A percentile compares a stretch with the other conserved stretches of the same genome.
Conservation (phyloP, 2,113 vertebrate species). For the Saguinus imperator region DNA sequence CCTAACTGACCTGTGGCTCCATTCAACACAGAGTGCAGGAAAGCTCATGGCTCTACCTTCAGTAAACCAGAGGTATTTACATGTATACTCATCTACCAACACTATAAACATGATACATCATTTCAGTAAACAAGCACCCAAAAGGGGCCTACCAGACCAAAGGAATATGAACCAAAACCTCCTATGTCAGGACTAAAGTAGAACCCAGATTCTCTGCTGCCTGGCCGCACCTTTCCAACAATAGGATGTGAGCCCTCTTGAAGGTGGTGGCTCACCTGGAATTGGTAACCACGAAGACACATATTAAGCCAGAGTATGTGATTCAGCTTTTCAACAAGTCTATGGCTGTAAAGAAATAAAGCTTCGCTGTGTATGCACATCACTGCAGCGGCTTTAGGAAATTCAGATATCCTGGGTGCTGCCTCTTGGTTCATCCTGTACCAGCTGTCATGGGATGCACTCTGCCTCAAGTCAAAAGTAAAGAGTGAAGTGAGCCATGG, state of each 20-base stretch:
- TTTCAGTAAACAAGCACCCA: not conserved
- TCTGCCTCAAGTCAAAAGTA: not conserved
- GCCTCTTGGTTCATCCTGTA: not conserved
- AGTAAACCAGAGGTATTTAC: not conserved
- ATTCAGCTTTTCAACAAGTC: constrained; percentile 51
- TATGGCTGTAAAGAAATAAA: not conserved
- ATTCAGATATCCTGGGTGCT: not conserved
- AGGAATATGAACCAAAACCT: not conserved
- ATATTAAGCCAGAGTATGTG: constrained; percentile 27
- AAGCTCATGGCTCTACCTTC: not conserved
- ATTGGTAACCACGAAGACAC: constrained; percentile 27
- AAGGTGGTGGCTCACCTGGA: constrained; percentile 1
- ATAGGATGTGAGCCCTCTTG: not conserved
- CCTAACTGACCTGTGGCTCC: not conserved
- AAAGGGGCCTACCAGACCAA: not conserved
- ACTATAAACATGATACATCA: not conserved
- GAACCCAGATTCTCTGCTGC: not conserved
- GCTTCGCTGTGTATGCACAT: not conserved
- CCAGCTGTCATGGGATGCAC: not conserved
- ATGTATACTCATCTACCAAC: not conserved
- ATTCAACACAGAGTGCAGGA: not conserved
- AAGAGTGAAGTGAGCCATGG: not conserved
- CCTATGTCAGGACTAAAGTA: not conserved
- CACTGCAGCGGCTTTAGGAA: not conserved
- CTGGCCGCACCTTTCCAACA: not conserved